Conservation (phyloP, 2,888 invertebrate genomes). For the Caenorhabditis wallacei region DNA sequence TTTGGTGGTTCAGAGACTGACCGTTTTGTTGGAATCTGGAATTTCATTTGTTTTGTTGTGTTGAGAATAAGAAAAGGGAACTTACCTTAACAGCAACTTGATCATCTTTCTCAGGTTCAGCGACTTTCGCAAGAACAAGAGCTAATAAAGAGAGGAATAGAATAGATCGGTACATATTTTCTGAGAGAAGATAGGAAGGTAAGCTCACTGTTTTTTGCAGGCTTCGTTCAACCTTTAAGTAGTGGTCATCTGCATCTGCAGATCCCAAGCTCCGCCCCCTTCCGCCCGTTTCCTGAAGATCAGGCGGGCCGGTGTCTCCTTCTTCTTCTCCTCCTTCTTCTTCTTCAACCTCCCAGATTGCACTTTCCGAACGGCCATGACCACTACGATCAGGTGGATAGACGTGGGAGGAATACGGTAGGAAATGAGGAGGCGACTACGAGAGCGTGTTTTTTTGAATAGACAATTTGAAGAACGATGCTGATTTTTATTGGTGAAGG, state of each 20-base stretch:
- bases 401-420: conserved; percentile 46
- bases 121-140: conserved; percentile 32
- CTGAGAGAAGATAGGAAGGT: not conserved
- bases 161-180: conserved; percentile 61
- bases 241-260: conserved; percentile 55
- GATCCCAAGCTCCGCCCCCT: conserved; percentile 48
- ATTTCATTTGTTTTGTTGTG: not conserved
- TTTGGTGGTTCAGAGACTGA: conserved; percentile 54
- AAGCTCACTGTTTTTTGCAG: conserved; percentile 56
- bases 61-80: not conserved
- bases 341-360: conserved; percentile 53
- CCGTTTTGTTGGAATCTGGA: conserved; percentile 56
- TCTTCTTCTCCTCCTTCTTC: conserved; percentile 1
- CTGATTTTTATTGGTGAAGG: conserved; percentile 50
- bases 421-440: not conserved
- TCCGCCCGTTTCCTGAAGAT: conserved; percentile 66
- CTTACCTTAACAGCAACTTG: conserved; percentile 56
- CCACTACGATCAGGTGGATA: conserved; percentile 55
- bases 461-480: conserved; percentile 17
- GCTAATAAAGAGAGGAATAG: conserved; percentile 24
- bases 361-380: conserved; percentile 66
- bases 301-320: conserved; percentile 37
- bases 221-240: conserved; percentile 46
- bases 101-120: conserved; percentile 56
- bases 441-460: conserved; percentile 29